Evolutionary conservation across 2,113 vertebrate species (phyloP), one percentile per base, ranked within the genome.

Genomic region (Mandrillus leucophaeus): DNA sequence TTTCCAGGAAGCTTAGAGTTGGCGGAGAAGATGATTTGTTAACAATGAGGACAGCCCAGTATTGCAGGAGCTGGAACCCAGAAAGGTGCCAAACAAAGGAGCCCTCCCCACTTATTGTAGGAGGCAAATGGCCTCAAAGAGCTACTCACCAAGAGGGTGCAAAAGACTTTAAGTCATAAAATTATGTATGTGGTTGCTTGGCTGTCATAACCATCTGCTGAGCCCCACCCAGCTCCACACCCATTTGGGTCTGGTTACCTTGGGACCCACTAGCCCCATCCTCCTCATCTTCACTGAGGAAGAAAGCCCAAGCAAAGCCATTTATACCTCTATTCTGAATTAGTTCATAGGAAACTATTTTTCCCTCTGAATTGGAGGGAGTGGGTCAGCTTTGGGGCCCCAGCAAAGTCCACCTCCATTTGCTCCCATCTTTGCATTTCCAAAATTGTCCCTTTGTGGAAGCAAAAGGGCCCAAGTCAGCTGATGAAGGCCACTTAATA

Each of bases 131-230:
- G 55, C 57, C 57, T 81, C 76, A 64, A 57, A 57, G 66, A 80
- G 85, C 84, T 73, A 16, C 8, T 9, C 12, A 50, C 32, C 10
- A 35, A 70, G 32, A 20, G 14, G 35, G 14, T 50, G 27, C 48
- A 45, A 10, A 52, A 88, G 82, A 23, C 43, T 25, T 72, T 20
- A n/a, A 93, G 38, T 73, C 27, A 22, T 0, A 8, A 3, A 43
- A 27, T 50, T 25, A 38, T 9, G 17, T 59, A 5, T 2, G 0
- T 0, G 0, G 35, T 7, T 40, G 3, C 45, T 78, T 43, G 43
- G 45, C 68, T 14, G 10, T 10, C 30, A 1, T 75, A 52, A 82
- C 8, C 50, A 48, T 4, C 32, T 13, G 48, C 35, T 1, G 1
- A 48, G 40, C 13, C 16, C 45, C 5, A 17, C 35, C 72, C 48